phyloP scores from a whole-genome alignment of 2,888 invertebrate species.

The Gastrophysa polygoni region DNA sequence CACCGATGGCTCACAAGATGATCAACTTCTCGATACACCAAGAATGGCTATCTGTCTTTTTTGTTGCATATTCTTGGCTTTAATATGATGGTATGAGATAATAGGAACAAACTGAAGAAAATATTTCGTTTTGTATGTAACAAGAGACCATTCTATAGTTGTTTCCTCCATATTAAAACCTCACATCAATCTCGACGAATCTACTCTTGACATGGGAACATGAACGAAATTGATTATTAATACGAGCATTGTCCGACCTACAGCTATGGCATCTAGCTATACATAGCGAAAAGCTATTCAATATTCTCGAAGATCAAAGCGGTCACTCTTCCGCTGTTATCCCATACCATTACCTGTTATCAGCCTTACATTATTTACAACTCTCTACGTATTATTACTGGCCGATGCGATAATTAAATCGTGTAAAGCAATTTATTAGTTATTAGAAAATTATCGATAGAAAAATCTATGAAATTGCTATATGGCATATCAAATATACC shows the following conservation, averaged over 20 bases:
- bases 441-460: constrained; percentile 38
- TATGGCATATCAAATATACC: constrained; percentile 39
- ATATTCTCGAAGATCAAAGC: constrained; percentile 8
- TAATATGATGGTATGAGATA: no score
- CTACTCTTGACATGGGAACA: no score
- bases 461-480: constrained; percentile 36
- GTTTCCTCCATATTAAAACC: no score
- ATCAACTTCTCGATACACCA: no score
- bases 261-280: neutral
- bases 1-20: no score
- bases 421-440: constrained; percentile 38
- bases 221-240: no score
- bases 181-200: no score
- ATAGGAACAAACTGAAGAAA: no score
- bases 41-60: no score
- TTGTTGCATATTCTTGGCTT: no score
- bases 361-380: constrained; percentile 17
- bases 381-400: constrained; percentile 24
- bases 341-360: constrained; percentile 17
- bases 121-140: no score
- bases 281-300: neutral
- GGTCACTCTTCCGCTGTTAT: neutral
- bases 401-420: constrained; percentile 34
- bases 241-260: neutral
- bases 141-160: no score